Base-by-base conservation (phyloP, 2,888 invertebrate species). In the Omphaloscelis lunosa region DNA sequence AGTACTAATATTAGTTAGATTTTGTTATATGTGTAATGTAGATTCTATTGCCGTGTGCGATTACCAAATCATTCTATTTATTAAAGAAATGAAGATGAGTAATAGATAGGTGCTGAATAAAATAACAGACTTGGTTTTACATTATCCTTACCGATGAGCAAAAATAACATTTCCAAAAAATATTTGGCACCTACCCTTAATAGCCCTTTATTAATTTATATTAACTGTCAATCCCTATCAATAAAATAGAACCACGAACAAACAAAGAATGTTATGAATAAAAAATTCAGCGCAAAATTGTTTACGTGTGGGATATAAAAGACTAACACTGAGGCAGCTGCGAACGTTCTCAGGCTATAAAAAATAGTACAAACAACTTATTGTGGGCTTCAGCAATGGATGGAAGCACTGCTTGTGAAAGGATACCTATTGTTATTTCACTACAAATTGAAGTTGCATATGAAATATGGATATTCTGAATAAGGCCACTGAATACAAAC, bases 291-390 rank as follows among this genome's bases (percentile, higher is more conserved):
- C 20, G 17, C 34, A 39, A 73, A 51, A 65, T 59, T 70, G 56
- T 80, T 72, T 45, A 58, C 70, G 27, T 45, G 41, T 27, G 8
- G 15, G 15, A 58, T 20, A 65, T 34, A 29, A 68, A 56, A 67
- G 6, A 59, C 1, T 41, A 45, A 59, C 51, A 41, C 11, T 27
- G 67, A 12, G n/a, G 17, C 65, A 70, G 69, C 72, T 79, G 75
- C 53, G n/a, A 59, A 56, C 34, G 27, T 62, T 79, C 62, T 34
- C 62, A 20, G 39, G n/a, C 7, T 56, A 45, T 53, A 72, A 51
- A 76, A 48, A 72, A 77, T 41, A 59, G 59, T 20, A 59, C 29
- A 79, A 69, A 66, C 68, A 65, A 70, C 41, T 39, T 72, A 63
- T 62, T 51, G 66, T 58, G 17, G 51, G 77, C 27, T 68, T 66